phyloP scores from a whole-genome alignment of 2,888 invertebrate genomes.

The Orthonychiurus folsomi region DNA sequence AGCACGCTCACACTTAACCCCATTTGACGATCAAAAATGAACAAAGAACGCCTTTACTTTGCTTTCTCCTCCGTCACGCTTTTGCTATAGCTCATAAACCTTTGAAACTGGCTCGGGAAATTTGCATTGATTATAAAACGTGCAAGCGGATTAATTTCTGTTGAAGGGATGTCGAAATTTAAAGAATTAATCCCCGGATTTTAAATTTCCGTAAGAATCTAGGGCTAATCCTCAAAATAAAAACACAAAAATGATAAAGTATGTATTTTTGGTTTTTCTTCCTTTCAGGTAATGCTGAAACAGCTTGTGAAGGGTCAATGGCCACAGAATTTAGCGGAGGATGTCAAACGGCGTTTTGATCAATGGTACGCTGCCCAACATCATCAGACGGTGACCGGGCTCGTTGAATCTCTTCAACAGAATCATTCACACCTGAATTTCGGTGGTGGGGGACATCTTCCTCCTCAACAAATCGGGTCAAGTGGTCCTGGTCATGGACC shows the following conservation, averaged over 20 bases:
- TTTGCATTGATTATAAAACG: too few species aligned
- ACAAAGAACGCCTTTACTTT: neutral
- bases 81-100: neutral
- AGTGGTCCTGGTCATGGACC: neutral
- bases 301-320: constrained; percentile 34
- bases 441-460: neutral
- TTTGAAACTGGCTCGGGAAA: too few species aligned
- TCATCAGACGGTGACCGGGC: constrained; percentile 45
- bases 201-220: too few species aligned
- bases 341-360: constrained; percentile 77
- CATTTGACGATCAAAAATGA: neutral
- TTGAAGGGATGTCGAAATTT: neutral
- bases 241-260: too few species aligned
- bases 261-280: constrained; percentile 3
- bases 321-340: constrained; percentile 51
- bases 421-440: constrained; percentile 42
- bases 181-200: neutral
- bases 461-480: neutral
- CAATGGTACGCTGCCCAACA: constrained; percentile 78
- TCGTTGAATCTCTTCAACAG: constrained; percentile 35
- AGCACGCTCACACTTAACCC: too few species aligned
- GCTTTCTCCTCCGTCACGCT: neutral
- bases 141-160: too few species aligned
- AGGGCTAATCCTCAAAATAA: too few species aligned
- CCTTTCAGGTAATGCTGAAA: constrained; percentile 39